A percentile compares a stretch with the other conserved stretches of the same genome.
These are phyloP conservation scores for Diachasma alloeum DNA, from an alignment of 1,140 invertebrate genomes.

Conservation along the genomic window DNA sequence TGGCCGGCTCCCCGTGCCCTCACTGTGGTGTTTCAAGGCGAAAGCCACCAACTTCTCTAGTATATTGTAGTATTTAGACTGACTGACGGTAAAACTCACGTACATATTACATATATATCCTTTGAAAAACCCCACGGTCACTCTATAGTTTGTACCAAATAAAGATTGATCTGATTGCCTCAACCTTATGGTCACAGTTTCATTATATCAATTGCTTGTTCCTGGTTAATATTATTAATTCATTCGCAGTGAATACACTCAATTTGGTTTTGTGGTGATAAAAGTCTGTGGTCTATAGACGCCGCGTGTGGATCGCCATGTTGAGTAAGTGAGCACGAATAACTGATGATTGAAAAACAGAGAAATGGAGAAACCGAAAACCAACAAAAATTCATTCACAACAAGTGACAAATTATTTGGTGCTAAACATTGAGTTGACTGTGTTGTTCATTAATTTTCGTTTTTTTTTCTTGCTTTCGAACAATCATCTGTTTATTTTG, in stretches of 20 bases:
- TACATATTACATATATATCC: background rate
- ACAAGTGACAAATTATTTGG: background rate
- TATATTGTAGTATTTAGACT: slow-evolving; percentile 3
- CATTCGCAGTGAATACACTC: background rate
- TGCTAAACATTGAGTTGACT: background rate
- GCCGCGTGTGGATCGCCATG: background rate
- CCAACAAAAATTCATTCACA: background rate
- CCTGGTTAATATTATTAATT: background rate
- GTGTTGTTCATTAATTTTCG: background rate
- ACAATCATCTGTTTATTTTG: background rate
- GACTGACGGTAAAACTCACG: background rate
- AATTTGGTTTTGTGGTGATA: background rate
- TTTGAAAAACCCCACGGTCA: background rate
- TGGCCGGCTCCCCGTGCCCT: background rate
- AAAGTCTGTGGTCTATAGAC: background rate
- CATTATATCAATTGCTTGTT: background rate
- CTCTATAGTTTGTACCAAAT: background rate
- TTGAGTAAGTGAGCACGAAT: background rate
- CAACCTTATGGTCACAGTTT: no score
- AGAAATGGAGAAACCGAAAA: background rate
- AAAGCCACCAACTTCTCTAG: background rate
- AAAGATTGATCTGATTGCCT: background rate
- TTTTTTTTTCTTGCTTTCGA: background rate
- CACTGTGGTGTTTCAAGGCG: background rate
- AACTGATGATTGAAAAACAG: background rate